Percentiles rank a stretch among this genome's conserved stretches.
phyloP scores from a whole-genome alignment of 2,113 vertebrate genomes.

The Mixornis gularis region DNA sequence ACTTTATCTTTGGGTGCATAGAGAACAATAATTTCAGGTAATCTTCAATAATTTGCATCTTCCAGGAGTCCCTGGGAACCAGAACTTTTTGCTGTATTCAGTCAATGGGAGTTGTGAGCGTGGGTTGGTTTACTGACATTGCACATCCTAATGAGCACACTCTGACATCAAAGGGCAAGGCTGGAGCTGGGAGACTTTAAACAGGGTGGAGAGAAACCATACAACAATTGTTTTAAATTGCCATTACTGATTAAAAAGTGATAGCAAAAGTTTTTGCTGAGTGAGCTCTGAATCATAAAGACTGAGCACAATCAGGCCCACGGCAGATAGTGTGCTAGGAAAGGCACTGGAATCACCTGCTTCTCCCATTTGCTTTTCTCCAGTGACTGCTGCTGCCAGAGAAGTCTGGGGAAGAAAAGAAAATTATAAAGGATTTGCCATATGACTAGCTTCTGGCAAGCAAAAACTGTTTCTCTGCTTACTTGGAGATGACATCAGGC shows the following conservation, averaged over 20 bases:
- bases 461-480: neutral
- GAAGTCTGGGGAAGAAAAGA: neutral
- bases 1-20: neutral
- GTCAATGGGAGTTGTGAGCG: constrained; percentile 57
- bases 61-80: neutral
- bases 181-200: constrained; percentile 53
- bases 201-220: constrained; percentile 65
- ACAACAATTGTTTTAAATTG: constrained; percentile 69
- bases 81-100: constrained; percentile 12
- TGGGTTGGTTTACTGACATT: constrained; percentile 71
- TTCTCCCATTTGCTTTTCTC: neutral
- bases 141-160: constrained; percentile 75
- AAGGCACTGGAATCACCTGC: neutral
- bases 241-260: constrained; percentile 70
- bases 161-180: constrained; percentile 66
- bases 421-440: neutral
- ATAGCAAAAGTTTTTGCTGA: constrained; percentile 44
- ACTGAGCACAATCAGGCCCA: neutral
- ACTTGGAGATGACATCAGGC: neutral
- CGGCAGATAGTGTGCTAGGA: neutral
- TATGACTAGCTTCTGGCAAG: neutral
- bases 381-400: neutral
- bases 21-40: constrained; percentile 32
- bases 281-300: neutral
- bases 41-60: constrained; percentile 58